Conservation (phyloP, 2,888 invertebrate species). For the Allygus modestus region DNA sequence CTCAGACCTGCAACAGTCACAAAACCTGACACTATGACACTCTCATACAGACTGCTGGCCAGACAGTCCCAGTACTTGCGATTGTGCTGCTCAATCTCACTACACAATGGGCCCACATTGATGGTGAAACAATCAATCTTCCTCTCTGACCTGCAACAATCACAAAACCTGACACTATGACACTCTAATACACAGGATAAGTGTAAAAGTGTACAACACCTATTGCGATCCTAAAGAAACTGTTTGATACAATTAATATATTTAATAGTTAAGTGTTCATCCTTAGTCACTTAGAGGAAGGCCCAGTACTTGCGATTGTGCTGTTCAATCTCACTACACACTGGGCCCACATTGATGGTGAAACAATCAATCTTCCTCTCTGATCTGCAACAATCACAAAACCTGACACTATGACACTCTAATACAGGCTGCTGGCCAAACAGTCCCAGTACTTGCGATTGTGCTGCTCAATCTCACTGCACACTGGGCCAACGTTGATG, state of each 20-base stretch:
- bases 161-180: not conserved
- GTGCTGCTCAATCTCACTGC: slow-evolving; percentile 94
- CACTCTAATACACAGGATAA: slow-evolving; percentile 75
- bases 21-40: slow-evolving; percentile 72
- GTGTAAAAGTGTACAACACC: too few species aligned
- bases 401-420: too few species aligned
- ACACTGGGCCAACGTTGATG: slow-evolving; percentile 89
- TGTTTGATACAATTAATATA: too few species aligned
- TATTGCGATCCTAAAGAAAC: too few species aligned
- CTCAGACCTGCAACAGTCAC: slow-evolving; percentile 78
- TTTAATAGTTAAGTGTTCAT: too few species aligned
- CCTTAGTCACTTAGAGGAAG: too few species aligned
- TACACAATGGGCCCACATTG: slow-evolving; percentile 89
- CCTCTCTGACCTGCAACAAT: slow-evolving; percentile 81
- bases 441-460: slow-evolving; percentile 95
- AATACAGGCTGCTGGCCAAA: slow-evolving; percentile 84
- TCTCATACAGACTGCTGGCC: slow-evolving; percentile 84
- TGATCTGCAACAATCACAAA: slow-evolving; percentile 77
- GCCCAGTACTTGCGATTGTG: slow-evolving; percentile 95
- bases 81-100: slow-evolving; percentile 94
- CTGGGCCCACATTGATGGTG: slow-evolving; percentile 87
- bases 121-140: slow-evolving; percentile 94
- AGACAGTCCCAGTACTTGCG: slow-evolving; percentile 94
- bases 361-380: slow-evolving; percentile 95
- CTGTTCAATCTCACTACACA: slow-evolving; percentile 94